Evolutionary conservation across 2,888 invertebrate genomes (phyloP).

Genomic region (Pseudanteris insignis): DNA sequence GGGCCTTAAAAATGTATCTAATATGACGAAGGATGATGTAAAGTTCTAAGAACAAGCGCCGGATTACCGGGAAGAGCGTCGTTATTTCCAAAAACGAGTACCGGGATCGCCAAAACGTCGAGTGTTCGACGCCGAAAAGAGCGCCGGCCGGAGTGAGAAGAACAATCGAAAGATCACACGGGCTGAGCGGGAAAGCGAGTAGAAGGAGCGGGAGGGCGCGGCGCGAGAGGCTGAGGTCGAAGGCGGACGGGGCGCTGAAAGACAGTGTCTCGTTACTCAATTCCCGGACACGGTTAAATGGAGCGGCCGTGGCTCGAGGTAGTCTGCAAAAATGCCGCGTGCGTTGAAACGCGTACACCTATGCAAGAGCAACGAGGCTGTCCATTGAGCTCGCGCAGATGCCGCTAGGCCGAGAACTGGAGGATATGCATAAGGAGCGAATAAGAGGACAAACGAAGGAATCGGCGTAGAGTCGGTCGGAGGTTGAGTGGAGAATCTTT

Average conservation of each 20-base stretch:
- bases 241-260: slow-evolving; percentile 58
- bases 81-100: no score
- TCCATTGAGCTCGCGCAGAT: slow-evolving; percentile 12
- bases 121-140: slow-evolving; percentile 25
- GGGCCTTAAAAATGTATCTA: no score
- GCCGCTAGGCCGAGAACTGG: slow-evolving; percentile 1
- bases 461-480: slow-evolving; percentile 6
- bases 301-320: slow-evolving; percentile 58
- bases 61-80: no score
- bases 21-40: no score
- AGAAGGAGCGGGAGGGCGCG: slow-evolving; percentile 18
- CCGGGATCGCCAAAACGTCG: slow-evolving; percentile 15
- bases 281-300: slow-evolving; percentile 59
- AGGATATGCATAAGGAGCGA: slow-evolving; percentile 3
- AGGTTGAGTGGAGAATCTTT: slow-evolving; percentile 38
- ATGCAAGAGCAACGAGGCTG: no score
- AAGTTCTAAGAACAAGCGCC: no score
- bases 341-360: slow-evolving; percentile 32
- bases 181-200: slow-evolving; percentile 12
- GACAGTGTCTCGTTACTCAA: slow-evolving; percentile 59
- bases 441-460: slow-evolving; percentile 30
- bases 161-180: slow-evolving; percentile 37
- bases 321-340: slow-evolving; percentile 55
- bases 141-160: slow-evolving; percentile 20
- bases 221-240: slow-evolving; percentile 27